phyloP scores from a whole-genome alignment of 2,113 vertebrate genomes.

The Oryzias javanicus region DNA sequence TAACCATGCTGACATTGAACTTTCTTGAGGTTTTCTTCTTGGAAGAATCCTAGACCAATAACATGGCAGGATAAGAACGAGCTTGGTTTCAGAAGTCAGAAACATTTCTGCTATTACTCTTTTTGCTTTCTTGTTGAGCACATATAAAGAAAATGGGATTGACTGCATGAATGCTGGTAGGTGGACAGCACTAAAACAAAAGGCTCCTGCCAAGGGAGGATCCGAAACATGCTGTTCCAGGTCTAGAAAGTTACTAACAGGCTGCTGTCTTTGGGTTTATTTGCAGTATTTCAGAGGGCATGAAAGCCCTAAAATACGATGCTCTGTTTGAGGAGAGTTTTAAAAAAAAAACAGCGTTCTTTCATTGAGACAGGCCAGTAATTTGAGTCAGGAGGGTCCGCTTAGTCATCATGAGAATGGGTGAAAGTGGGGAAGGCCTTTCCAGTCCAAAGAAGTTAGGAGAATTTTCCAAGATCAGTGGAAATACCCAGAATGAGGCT shows the following conservation, averaged over 20 bases:
- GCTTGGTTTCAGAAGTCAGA: slow-evolving; percentile 30
- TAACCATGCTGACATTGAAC: too few relatives aligned
- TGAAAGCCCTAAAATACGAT: slow-evolving; percentile 1
- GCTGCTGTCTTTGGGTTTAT: neutral
- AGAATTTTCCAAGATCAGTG: neutral
- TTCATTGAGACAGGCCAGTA: neutral
- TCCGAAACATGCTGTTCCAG: slow-evolving; percentile 59
- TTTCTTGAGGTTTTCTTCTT: slow-evolving; percentile 1
- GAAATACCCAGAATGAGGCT: neutral
- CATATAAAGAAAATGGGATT: slow-evolving; percentile 32
- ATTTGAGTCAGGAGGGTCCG: slow-evolving; percentile 10
- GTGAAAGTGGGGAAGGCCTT: neutral
- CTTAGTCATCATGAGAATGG: neutral
- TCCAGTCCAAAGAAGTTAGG: neutral
- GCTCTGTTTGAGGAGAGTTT: slow-evolving; percentile 5
- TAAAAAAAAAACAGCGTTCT: neutral
- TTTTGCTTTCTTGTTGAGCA: slow-evolving; percentile 17
- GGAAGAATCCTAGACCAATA: neutral
- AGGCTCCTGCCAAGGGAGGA: slow-evolving; percentile 42
- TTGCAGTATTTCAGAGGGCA: slow-evolving; percentile 12
- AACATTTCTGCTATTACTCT: slow-evolving; percentile 41
- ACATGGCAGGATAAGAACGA: slow-evolving; percentile 12
- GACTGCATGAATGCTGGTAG: slow-evolving; percentile 19
- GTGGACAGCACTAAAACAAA: slow-evolving; percentile 45
- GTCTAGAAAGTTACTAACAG: slow-evolving; percentile 27